phyloP scores from a whole-genome alignment of 2,888 invertebrate species.

The Drosophila picticornis region DNA sequence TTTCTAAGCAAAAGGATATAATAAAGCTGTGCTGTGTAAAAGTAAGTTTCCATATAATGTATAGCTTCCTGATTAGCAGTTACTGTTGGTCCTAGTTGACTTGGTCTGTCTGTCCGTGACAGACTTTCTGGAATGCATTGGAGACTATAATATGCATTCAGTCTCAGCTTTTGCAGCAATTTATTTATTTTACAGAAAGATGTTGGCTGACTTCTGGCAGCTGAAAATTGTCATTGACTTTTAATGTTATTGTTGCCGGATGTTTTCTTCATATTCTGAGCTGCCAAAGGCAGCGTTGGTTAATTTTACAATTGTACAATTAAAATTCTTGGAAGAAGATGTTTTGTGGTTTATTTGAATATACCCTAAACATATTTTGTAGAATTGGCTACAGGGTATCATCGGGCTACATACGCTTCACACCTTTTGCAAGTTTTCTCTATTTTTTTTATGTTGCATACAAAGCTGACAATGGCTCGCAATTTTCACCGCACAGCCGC shows the following conservation, averaged over 20 bases:
- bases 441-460: constrained; percentile 18
- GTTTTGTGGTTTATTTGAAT: not conserved
- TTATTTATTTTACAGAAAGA: not conserved
- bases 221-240: not conserved
- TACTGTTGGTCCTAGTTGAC: not conserved
- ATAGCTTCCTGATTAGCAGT: not conserved
- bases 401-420: not conserved
- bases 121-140: not conserved
- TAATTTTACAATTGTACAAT: not conserved
- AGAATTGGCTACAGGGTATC: not conserved
- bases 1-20: not conserved
- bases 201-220: not conserved
- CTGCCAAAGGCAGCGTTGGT: not conserved
- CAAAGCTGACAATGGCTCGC: constrained; percentile 70
- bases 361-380: not conserved
- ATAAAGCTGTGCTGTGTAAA: not conserved
- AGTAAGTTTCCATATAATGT: not conserved
- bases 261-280: too few species aligned
- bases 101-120: not conserved
- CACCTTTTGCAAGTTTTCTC: not conserved
- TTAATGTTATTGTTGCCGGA: not conserved
- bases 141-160: not conserved
- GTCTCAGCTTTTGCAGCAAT: not conserved
- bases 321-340: not conserved
- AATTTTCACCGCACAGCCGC: constrained; percentile 69